Evolutionary conservation across 2,797 vertebrate genomes (phyloP).

Genomic region (Morus bassanus): DNA sequence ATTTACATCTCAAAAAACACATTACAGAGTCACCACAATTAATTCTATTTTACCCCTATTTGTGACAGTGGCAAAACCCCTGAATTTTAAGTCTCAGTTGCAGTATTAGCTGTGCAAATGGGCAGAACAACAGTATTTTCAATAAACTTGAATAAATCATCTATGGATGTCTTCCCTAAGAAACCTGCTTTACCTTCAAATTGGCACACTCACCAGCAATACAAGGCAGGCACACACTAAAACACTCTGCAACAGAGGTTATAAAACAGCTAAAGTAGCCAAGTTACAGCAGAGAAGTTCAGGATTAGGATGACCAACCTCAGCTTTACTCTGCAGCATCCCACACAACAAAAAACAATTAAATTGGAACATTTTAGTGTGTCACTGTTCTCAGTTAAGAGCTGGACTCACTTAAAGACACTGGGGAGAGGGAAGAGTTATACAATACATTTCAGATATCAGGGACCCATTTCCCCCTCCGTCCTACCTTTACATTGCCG

Average conservation of each 20-base stretch:
- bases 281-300: background rate
- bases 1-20: background rate
- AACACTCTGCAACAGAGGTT: background rate
- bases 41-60: background rate
- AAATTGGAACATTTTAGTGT: background rate
- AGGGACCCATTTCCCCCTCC: background rate
- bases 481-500: background rate
- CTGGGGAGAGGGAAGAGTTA: background rate
- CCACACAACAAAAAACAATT: background rate
- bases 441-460: too few relatives aligned
- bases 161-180: background rate
- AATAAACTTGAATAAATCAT: background rate
- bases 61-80: background rate
- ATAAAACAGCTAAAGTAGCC: background rate
- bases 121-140: background rate
- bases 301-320: background rate
- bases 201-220: background rate
- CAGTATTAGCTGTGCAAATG: background rate
- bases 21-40: background rate
- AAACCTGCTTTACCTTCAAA: background rate
- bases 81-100: background rate
- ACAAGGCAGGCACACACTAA: background rate
- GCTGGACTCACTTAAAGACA: background rate
- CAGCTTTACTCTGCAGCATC: background rate
- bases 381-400: background rate